phyloP scores from a whole-genome alignment of 2,797 vertebrate species.

The Phataginus tricuspis region DNA sequence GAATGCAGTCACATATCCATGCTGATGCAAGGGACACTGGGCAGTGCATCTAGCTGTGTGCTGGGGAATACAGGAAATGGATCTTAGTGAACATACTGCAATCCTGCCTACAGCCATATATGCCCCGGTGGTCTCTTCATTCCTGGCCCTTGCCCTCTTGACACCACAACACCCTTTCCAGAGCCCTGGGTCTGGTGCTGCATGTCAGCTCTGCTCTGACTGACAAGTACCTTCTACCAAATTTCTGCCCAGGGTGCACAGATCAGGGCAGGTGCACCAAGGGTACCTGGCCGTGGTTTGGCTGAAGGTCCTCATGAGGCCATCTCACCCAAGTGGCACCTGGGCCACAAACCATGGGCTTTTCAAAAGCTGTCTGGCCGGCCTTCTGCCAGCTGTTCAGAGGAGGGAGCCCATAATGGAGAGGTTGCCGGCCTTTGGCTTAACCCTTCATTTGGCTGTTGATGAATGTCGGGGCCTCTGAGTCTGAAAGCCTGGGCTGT shows the following conservation, averaged over 20 bases:
- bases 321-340: neutral
- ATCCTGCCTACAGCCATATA: neutral
- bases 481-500: neutral
- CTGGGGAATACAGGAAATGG: neutral
- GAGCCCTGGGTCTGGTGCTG: neutral
- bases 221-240: neutral
- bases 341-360: neutral
- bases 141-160: neutral
- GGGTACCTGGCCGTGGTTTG: neutral
- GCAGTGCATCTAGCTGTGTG: neutral
- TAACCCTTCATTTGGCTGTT: constrained; percentile 48
- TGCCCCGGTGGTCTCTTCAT: neutral
- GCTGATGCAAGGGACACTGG: neutral
- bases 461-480: neutral
- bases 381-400: neutral
- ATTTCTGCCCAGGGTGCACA: neutral
- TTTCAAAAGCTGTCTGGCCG: neutral
- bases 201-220: neutral
- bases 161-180: neutral
- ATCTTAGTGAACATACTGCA: neutral
- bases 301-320: neutral
- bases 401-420: neutral
- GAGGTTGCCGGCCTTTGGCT: constrained; percentile 16
- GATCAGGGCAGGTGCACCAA: neutral
- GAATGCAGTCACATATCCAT: neutral